phyloP scores from a whole-genome alignment of 1,140 invertebrate genomes.

The Ylistrum balloti region DNA sequence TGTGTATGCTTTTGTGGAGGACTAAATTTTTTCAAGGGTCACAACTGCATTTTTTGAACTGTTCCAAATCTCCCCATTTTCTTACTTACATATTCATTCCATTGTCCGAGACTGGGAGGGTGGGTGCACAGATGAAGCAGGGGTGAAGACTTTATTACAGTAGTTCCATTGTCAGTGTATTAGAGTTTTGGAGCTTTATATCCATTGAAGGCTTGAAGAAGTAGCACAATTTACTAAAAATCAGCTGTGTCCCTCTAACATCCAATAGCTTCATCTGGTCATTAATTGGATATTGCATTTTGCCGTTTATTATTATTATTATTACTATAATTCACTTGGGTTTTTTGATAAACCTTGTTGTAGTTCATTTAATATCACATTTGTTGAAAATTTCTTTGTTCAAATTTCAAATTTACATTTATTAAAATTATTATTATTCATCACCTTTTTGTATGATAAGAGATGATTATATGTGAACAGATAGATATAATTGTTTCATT shows the following conservation, averaged over 20 bases:
- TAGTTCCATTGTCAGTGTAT: background rate
- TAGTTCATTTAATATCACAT: slow-evolving; percentile 36
- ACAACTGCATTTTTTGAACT: background rate
- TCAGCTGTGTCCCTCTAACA: background rate
- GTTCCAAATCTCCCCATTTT: background rate
- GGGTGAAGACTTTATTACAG: background rate
- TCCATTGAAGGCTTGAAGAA: slow-evolving; percentile 26
- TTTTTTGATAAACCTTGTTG: slow-evolving; percentile 19
- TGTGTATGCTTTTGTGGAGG: background rate
- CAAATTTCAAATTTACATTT: slow-evolving; percentile 40
- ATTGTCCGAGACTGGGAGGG: background rate
- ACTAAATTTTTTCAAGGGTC: background rate
- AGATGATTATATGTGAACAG: background rate
- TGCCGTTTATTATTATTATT: slow-evolving; percentile 35
- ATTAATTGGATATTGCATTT: background rate
- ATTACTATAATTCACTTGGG: slow-evolving; percentile 27
- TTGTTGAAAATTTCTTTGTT: slow-evolving; percentile 36
- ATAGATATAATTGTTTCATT: background rate
- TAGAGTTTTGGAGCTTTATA: background rate
- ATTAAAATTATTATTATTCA: slow-evolving; percentile 41
- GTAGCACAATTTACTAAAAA: background rate
- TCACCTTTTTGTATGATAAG: background rate
- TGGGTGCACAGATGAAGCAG: background rate
- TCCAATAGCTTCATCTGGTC: background rate
- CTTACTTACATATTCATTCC: slow-evolving; percentile 28